Evolutionary conservation across 2,797 vertebrate genomes (phyloP), one percentile per base, ranked within the genome.

Genomic region (Poecile montanus): DNA sequence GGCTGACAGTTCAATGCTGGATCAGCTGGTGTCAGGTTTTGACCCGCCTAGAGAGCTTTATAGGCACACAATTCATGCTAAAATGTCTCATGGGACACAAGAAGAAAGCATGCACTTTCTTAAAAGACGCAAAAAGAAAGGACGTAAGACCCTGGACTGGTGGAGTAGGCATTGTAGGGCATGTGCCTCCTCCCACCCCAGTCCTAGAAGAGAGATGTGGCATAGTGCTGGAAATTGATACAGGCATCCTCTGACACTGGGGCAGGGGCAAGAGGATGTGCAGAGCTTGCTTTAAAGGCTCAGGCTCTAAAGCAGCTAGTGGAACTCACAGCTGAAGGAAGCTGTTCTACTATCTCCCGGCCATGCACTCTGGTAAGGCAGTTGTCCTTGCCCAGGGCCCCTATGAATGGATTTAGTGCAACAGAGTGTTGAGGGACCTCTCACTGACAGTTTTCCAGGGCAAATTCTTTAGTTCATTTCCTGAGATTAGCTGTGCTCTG

Each of bases 351-450:
- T 45, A 0, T 42, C 42, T 80, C 50, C 27, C 17, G 79, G 56
- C 34, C 11, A 1, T 13, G 29, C 47, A 4, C 0, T 4, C 42
- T 54, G 58, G 38, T 0, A 0, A 48, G 32, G n/a, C 54, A 71
- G 9, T 45, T 80, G 53, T 73, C n/a, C 62, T 68, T 48, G 34
- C 34, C 30, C 19, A 60, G 47, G 14, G 29, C 32, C 32, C 17
- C 53, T 34, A 0, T 13, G 44, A 58, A 38, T 45, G 21, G 79
- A 50, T 36, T 79, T 6, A 6, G 48, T 45, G 53, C 57, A 45
- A 45, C 27, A 36, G 74, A 65, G 14, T 34, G 20, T n/a, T 62
- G 45, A 67, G 38, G 53, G 27, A 42, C 63, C 26, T 74, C 53
- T 71, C 80, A 26, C 65, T 80, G n/a, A 15, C n/a, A 7, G 32